Evolutionary conservation across 1,140 invertebrate genomes (phyloP).

Genomic region (Tetramorium simillimum): DNA sequence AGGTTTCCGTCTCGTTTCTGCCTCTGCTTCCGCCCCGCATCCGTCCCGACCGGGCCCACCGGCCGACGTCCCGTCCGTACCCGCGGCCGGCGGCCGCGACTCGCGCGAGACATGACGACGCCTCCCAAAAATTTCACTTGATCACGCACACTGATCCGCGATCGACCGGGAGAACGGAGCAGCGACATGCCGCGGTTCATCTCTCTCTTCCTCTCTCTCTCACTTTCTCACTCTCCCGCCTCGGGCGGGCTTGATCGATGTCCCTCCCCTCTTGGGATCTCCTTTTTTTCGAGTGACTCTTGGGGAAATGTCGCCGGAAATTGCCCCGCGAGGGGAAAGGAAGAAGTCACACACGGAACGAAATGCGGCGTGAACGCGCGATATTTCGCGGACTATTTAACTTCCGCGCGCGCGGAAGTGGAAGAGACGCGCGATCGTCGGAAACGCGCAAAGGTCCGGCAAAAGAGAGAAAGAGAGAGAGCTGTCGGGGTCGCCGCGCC

Average conservation of each 20-base stretch:
- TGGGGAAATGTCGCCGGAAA: neutral
- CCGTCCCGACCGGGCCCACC: slow-evolving; percentile 49
- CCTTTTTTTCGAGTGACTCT: neutral
- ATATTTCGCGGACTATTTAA: slow-evolving; percentile 1
- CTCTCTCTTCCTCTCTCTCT: slow-evolving; percentile 22
- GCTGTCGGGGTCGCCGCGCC: neutral
- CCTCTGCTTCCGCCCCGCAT: slow-evolving; percentile 76
- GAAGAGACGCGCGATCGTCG: neutral
- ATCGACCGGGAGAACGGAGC: slow-evolving; percentile 77
- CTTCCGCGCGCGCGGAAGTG: neutral
- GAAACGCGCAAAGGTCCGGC: neutral
- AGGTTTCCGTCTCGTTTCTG: slow-evolving; percentile 87
- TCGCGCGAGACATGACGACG: slow-evolving; percentile 73
- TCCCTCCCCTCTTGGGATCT: slow-evolving; percentile 55
- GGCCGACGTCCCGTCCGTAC: slow-evolving; percentile 6
- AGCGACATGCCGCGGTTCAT: slow-evolving; percentile 71
- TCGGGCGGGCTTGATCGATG: slow-evolving; percentile 81
- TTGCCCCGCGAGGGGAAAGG: neutral
- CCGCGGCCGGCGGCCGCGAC: slow-evolving; percentile 39
- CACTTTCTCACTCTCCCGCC: slow-evolving; percentile 45
- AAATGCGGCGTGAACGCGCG: neutral
- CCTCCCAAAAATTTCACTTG: slow-evolving; percentile 79
- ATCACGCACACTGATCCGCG: slow-evolving; percentile 80
- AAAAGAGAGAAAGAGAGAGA: no score
- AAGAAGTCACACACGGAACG: neutral